These are phyloP conservation scores for Phyllostomus discolor DNA, from an alignment of 2,113 vertebrate genomes.

Conservation along the genomic window DNA sequence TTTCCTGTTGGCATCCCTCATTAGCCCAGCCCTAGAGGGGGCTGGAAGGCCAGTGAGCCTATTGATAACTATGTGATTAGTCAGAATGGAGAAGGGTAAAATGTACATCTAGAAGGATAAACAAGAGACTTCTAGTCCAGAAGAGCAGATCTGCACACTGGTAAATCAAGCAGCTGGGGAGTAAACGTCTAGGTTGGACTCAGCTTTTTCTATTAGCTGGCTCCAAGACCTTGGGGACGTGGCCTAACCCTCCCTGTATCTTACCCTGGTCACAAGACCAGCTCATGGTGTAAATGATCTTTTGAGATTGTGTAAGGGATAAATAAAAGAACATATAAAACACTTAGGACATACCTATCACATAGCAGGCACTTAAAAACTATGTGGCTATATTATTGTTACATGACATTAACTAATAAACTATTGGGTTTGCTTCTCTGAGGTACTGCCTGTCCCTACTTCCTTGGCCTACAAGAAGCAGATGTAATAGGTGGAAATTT, in stretches of 20 bases:
- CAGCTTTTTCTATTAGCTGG: neutral
- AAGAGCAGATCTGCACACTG: neutral
- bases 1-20: neutral
- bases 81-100: neutral
- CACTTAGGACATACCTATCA: neutral
- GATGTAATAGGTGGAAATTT: neutral
- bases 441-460: neutral
- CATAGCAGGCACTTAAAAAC: neutral
- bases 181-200: neutral
- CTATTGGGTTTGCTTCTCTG: neutral
- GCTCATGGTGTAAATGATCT: neutral
- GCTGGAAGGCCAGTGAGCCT: neutral
- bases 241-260: neutral
- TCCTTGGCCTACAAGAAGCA: neutral
- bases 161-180: neutral
- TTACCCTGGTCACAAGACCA: neutral
- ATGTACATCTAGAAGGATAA: neutral
- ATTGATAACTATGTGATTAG: neutral
- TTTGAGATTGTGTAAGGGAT: neutral
- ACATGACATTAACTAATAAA: neutral
- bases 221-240: neutral
- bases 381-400: neutral
- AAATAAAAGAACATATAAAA: neutral
- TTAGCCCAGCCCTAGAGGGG: neutral
- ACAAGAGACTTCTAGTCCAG: neutral